Base-by-base conservation (phyloP, 2,888 invertebrate genomes). In the Cephus nigrinus region DNA sequence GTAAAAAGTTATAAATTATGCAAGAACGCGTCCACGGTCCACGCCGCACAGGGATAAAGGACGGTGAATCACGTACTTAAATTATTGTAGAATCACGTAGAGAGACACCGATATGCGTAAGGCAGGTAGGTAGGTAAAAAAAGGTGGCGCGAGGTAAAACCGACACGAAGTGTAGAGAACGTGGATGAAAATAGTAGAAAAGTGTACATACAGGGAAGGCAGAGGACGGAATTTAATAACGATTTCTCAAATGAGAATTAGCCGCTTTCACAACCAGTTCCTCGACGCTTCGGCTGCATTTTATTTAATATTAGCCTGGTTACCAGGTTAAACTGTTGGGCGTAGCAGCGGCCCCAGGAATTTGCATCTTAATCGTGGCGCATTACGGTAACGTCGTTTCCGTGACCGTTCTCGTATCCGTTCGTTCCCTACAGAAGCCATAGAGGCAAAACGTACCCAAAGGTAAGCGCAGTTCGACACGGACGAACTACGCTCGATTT, bases 331-430 rank as follows among this genome's bases (percentile, higher is more conserved):
- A 90, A 90, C 90, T 88, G 90, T 89, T 86, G 88, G 84, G 84
- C 82, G 86, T 83, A 81, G 85, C 82, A 82, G 75, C 84, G 79
- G 83, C 79, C 9, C 84, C 84, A 69, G 82, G 85, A 90, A 90
- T 90, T 90, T 90, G 89, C 90, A 90, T 90, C 90, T 90, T 90
- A 90, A 90, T 90, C 90, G 89, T 78, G 87, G 85, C 85, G 88
- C 89, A 88, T 89, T 89, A 90, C 86, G 84, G 86, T 88, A 88
- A 89, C 89, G 86, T 87, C 87, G 86, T 88, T 89, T 55, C 55
- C 55, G 55, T 55, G 55, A 55, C 55, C 55, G 23, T 55, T 23
- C 55, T 55, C 55, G 88, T 85, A 85, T 79, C 84, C 81, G 81
- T 82, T 73, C 75, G 80, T 79, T 80, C 80, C 81, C 83, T 80